A percentile compares a stretch with the other conserved stretches of the same genome.
Evolutionary conservation across 64 coral and sea anemone species (phyloP).

Genomic region (Acropora tenuis): DNA sequence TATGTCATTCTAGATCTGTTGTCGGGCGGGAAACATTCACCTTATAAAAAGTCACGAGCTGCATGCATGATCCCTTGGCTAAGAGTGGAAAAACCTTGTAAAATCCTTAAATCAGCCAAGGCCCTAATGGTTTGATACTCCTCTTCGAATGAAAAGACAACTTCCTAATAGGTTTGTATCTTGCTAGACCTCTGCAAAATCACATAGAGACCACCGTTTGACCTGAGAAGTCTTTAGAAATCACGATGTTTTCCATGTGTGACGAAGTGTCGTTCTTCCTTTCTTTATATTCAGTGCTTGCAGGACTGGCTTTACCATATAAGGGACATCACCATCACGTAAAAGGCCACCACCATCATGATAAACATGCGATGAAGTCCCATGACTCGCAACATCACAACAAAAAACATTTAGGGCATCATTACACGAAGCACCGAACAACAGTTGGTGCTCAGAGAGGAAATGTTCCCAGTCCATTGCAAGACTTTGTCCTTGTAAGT

Average conservation of each 20-base stretch:
- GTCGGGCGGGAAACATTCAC: too few species aligned
- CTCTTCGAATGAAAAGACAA: not conserved
- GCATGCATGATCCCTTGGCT: too few species aligned
- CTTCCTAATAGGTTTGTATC: not conserved
- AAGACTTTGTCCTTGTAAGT: constrained; percentile 48
- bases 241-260: too few species aligned
- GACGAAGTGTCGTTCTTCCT: not conserved
- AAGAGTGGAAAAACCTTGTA: too few species aligned
- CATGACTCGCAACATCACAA: not conserved
- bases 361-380: not conserved
- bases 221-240: too few species aligned
- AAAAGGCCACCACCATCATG: not conserved
- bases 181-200: not conserved
- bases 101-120: too few species aligned
- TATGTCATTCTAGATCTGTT: too few species aligned
- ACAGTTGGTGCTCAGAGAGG: not conserved
- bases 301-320: not conserved
- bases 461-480: constrained; percentile 27
- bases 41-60: too few species aligned
- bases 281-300: not conserved
- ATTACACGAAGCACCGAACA: not conserved
- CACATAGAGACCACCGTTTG: too few species aligned
- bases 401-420: not conserved
- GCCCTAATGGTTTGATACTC: too few species aligned
- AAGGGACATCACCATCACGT: constrained; percentile 14